phyloP scores from a whole-genome alignment of 2,797 vertebrate species.

The Gymnocypris eckloni region DNA sequence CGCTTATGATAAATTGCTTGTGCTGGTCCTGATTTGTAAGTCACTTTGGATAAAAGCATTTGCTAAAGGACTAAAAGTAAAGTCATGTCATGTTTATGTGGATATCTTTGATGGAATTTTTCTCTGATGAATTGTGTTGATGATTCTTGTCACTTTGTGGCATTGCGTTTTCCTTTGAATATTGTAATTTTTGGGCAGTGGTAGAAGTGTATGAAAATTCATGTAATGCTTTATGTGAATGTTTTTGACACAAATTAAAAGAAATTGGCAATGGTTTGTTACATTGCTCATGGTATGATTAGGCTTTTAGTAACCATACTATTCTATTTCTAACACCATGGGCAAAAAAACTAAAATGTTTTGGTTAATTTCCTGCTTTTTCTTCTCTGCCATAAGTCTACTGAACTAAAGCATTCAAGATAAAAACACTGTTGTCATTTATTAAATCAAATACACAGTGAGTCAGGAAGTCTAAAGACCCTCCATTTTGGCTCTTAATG shows the following conservation, averaged over 20 bases:
- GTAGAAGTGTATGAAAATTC: neutral
- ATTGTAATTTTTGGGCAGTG: neutral
- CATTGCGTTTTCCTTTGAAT: neutral
- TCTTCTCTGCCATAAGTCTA: neutral
- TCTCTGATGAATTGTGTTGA: neutral
- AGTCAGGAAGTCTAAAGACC: conserved; percentile 29
- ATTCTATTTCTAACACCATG: neutral
- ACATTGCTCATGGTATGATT: neutral
- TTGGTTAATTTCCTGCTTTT: neutral
- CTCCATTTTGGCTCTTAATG: conserved; percentile 24
- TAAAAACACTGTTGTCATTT: neutral
- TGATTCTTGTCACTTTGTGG: neutral
- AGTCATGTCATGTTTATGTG: neutral
- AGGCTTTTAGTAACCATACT: conserved; percentile 1
- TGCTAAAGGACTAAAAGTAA: neutral
- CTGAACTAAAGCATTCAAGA: conserved; percentile 11
- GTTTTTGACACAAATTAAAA: neutral
- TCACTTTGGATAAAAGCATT: conserved; percentile 10
- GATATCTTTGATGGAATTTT: neutral
- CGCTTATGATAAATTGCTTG: neutral
- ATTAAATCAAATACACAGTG: conserved; percentile 29
- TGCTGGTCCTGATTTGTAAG: conserved; percentile 1
- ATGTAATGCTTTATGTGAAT: neutral
- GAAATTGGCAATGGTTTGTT: neutral
- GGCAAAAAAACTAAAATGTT: neutral